A percentile compares a stretch with the other conserved stretches of the same genome.
Evolutionary conservation across 2,113 vertebrate genomes (phyloP).

Genomic region (Mola mola): DNA sequence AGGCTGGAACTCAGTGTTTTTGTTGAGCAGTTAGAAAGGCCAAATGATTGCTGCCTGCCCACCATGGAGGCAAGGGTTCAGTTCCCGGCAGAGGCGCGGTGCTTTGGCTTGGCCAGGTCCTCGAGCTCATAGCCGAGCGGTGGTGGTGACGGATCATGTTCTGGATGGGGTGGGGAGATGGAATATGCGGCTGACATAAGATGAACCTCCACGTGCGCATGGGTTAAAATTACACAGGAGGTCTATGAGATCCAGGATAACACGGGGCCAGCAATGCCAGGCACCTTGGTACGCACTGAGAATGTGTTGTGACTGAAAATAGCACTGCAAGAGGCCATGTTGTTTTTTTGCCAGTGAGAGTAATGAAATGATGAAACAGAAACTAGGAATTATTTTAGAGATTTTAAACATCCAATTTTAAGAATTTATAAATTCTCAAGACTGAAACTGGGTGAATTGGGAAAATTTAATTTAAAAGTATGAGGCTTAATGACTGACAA

Average conservation of each 20-base stretch:
- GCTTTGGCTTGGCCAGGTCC: neutral
- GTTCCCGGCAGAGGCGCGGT: constrained; percentile 20
- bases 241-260: neutral
- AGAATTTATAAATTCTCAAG: too few relatives aligned
- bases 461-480: too few relatives aligned
- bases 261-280: too few relatives aligned
- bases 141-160: constrained; percentile 1
- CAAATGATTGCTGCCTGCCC: constrained; percentile 14
- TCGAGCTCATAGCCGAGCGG: constrained; percentile 12
- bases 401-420: too few relatives aligned
- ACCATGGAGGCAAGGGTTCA: neutral
- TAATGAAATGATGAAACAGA: too few relatives aligned
- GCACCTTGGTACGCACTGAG: too few relatives aligned
- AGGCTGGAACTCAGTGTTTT: constrained; percentile 21
- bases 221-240: neutral
- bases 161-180: neutral
- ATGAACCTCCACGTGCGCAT: neutral
- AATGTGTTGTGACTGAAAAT: too few relatives aligned
- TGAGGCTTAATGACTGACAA: too few relatives aligned
- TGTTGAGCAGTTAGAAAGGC: constrained; percentile 21
- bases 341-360: too few relatives aligned
- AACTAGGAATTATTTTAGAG: too few relatives aligned
- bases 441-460: too few relatives aligned
- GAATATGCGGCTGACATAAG: neutral
- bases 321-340: too few relatives aligned